A percentile compares a stretch with the other conserved stretches of the same genome.
These are phyloP conservation scores for Prietella phreatophila DNA, from an alignment of 2,113 vertebrate genomes.

Conservation along the genomic window DNA sequence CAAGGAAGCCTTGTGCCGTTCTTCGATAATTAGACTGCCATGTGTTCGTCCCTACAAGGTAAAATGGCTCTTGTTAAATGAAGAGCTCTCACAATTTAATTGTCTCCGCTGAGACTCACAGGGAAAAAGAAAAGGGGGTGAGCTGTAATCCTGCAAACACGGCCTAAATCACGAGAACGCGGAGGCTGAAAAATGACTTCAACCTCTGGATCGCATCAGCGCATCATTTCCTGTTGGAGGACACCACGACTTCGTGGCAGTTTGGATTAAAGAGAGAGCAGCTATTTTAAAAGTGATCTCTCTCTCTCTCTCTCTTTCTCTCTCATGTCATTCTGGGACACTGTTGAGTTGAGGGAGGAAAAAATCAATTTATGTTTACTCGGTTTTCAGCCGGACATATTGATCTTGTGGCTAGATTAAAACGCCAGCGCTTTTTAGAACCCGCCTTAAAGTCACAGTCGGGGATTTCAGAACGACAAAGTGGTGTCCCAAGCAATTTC, in stretches of 20 bases:
- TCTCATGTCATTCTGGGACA: slow-evolving; percentile 34
- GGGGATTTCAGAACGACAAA: slow-evolving; percentile 13
- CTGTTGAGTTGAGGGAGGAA: slow-evolving; percentile 1
- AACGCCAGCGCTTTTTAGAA: slow-evolving; percentile 27
- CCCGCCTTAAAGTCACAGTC: slow-evolving; percentile 16
- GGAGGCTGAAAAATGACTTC: slow-evolving; percentile 49
- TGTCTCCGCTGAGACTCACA: slow-evolving; percentile 68
- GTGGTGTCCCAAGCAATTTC: slow-evolving; percentile 9
- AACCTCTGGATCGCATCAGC: slow-evolving; percentile 47
- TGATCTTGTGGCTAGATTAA: slow-evolving; percentile 39
- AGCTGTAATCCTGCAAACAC: slow-evolving; percentile 55
- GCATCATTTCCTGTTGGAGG: slow-evolving; percentile 54
- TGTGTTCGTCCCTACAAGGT: slow-evolving; percentile 71
- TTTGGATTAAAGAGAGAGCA: slow-evolving; percentile 53
- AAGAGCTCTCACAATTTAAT: slow-evolving; percentile 75
- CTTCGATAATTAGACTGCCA: slow-evolving; percentile 72
- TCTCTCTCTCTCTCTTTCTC: not conserved
- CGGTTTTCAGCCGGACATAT: slow-evolving; percentile 39
- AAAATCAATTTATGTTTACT: slow-evolving; percentile 48
- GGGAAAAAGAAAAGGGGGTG: slow-evolving; percentile 38
- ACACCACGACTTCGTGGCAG: slow-evolving; percentile 45
- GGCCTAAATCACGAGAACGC: slow-evolving; percentile 55
- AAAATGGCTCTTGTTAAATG: slow-evolving; percentile 70
- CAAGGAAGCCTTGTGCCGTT: slow-evolving; percentile 61
- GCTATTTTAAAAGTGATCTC: slow-evolving; percentile 30